Percentiles rank a stretch among this genome's conserved stretches.
Conservation (phyloP, 2,113 vertebrate species). For the Amphilophus citrinellus region DNA sequence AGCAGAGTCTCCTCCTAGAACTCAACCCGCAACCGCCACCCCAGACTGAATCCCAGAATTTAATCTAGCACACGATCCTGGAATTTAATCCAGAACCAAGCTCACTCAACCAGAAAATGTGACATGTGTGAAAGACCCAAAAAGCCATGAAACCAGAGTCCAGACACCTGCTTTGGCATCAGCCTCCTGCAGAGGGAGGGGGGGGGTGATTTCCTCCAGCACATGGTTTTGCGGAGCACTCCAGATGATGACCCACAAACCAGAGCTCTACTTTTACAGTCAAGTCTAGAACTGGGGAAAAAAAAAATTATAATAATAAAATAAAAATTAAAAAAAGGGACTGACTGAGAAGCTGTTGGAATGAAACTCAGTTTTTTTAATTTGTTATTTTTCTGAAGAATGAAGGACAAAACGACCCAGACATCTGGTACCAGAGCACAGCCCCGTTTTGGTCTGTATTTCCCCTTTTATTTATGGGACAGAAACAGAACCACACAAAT, state of each 20-base stretch:
- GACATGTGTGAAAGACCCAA: conserved; percentile 46
- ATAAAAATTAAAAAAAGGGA: neutral
- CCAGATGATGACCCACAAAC: conserved; percentile 62
- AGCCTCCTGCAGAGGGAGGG: neutral
- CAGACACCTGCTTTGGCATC: conserved; percentile 75
- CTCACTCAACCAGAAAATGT: conserved; percentile 66
- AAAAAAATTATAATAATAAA: neutral
- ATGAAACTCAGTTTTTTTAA: conserved; percentile 31
- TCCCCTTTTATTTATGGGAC: conserved; percentile 68
- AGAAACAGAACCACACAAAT: conserved; percentile 70
- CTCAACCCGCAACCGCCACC: conserved; percentile 53
- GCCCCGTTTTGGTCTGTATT: conserved; percentile 38
- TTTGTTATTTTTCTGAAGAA: conserved; percentile 50
- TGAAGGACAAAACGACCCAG: conserved; percentile 20
- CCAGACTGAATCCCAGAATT: conserved; percentile 36
- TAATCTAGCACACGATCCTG: conserved; percentile 53
- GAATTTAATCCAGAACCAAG: conserved; percentile 62
- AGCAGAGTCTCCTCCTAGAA: conserved; percentile 44
- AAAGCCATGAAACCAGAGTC: conserved; percentile 64
- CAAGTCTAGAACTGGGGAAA: conserved; percentile 29
- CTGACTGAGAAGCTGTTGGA: conserved; percentile 28
- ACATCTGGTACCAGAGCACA: conserved; percentile 61
- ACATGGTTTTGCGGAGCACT: conserved; percentile 50
- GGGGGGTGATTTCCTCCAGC: conserved; percentile 40
- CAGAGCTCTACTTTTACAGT: conserved; percentile 41